These are phyloP conservation scores for Tipula lateralis DNA, from an alignment of 2,888 invertebrate species.

Conservation along the genomic window DNA sequence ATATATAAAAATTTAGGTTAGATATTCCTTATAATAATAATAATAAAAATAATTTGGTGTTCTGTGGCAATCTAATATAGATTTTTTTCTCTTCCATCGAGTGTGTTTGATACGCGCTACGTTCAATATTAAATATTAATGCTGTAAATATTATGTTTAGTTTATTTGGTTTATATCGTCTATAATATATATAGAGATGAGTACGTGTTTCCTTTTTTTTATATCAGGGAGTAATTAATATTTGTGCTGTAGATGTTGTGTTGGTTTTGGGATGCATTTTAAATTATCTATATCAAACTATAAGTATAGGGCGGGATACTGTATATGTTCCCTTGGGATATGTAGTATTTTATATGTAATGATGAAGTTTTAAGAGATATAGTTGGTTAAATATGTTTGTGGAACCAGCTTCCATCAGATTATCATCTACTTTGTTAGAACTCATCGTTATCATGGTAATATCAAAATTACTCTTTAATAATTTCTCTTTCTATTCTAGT, in stretches of 20 bases:
- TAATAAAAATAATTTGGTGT: not conserved
- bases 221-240: not conserved
- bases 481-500: too few relatives aligned
- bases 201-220: not conserved
- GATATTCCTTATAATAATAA: not conserved
- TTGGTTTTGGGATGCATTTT: not conserved
- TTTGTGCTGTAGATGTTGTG: not conserved
- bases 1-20: not conserved
- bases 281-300: not conserved
- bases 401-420: too few relatives aligned
- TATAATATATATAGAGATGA: too few relatives aligned
- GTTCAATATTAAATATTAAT: not conserved
- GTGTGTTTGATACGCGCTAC: not conserved
- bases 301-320: not conserved
- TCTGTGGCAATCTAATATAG: not conserved
- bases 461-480: too few relatives aligned
- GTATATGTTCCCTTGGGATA: not conserved
- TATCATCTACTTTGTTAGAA: too few relatives aligned
- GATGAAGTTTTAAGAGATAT: too few relatives aligned
- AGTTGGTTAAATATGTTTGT: too few relatives aligned
- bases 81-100: not conserved
- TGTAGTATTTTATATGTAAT: not conserved
- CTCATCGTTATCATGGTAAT: too few relatives aligned
- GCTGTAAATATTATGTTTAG: conserved; percentile 3
- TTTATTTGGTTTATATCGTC: not conserved